phyloP scores from a whole-genome alignment of 2,888 invertebrate species.

The Vesta saturnalis region DNA sequence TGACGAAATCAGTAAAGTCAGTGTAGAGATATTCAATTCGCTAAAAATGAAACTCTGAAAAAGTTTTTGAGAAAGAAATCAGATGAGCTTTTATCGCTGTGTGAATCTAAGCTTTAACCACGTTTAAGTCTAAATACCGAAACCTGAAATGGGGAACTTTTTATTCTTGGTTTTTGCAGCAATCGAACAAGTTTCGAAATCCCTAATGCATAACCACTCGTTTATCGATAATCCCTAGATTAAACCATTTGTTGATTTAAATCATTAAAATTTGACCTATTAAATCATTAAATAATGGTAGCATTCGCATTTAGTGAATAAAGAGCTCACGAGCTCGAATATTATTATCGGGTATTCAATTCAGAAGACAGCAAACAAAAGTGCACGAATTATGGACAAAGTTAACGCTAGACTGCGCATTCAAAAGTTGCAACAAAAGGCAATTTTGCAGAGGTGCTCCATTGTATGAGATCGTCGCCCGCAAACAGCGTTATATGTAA shows the following conservation, averaged over 20 bases:
- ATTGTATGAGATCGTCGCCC: constrained; percentile 27
- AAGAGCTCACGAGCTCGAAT: constrained; percentile 39
- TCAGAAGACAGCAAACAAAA: constrained; percentile 43
- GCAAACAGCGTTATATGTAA: constrained; percentile 35
- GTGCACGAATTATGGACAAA: constrained; percentile 46
- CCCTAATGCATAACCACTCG: constrained; percentile 25
- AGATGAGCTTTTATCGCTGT: constrained; percentile 35
- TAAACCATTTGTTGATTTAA: constrained; percentile 28
- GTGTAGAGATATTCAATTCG: constrained; percentile 24
- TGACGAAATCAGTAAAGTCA: constrained; percentile 22
- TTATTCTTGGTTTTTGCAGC: constrained; percentile 29
- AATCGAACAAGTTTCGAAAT: constrained; percentile 28
- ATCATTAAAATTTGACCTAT: constrained; percentile 13
- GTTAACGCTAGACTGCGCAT: constrained; percentile 40
- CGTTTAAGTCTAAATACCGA: constrained; percentile 39
- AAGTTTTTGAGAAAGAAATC: constrained; percentile 31
- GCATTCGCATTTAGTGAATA: constrained; percentile 15
- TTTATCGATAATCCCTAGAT: constrained; percentile 17
- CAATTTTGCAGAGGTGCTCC: constrained; percentile 37
- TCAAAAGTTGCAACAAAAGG: constrained; percentile 48
- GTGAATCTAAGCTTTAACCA: constrained; percentile 33
- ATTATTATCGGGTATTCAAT: constrained; percentile 43
- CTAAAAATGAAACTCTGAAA: constrained; percentile 32
- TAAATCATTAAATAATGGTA: constrained; percentile 22
- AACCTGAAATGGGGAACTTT: constrained; percentile 33